Evolutionary conservation across 2,888 invertebrate genomes (phyloP), one percentile per base, ranked within the genome.

Genomic region (Archips xylosteana): DNA sequence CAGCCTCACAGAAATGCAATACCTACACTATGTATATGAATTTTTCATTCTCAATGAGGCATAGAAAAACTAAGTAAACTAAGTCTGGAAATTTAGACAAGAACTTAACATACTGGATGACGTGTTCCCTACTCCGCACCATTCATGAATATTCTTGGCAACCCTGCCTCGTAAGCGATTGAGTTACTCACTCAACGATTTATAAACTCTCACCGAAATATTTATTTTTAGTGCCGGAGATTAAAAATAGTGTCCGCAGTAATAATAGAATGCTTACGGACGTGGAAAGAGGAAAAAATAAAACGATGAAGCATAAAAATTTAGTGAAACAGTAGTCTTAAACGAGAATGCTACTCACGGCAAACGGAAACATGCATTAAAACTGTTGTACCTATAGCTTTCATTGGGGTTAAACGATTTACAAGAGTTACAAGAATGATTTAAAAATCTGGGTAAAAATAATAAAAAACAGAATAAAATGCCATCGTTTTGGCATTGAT

Each of bases 191-290:
- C 77, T 79, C 78, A 79, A 80, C 75, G 74, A 78, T 75, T 76
- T 75, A 77, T 77, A 78, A 77, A 77, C 76, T 80, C 81, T 76
- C 78, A 79, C 78, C 72, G 75, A 82, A 83, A 82, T 81, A 80
- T 82, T 81, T 82, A 78, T 82, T 76, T 79, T 75, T 78, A 79
- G 78, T 81, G 80, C 80, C 85, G 83, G 79, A 79, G 78, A 78
- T 80, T 82, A 74, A 76, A 80, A 81, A 82, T 82, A 82, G 75
- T 71, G 70, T 66, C 51, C 65, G 68, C 77, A 80, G 80, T 80
- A 81, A 70, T 74, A 65, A 65, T 78, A 79, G 76, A 76, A 64
- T 15, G 59, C n/a, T 42, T 32, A 57, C 57, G 57, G 57, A 49
- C 62, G 54, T 66, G 66, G 66, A 70, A 69, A 34, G 72, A 61